These are phyloP conservation scores for Dysmachus trigonus DNA, from an alignment of 2,888 invertebrate species.

Conservation along the genomic window DNA sequence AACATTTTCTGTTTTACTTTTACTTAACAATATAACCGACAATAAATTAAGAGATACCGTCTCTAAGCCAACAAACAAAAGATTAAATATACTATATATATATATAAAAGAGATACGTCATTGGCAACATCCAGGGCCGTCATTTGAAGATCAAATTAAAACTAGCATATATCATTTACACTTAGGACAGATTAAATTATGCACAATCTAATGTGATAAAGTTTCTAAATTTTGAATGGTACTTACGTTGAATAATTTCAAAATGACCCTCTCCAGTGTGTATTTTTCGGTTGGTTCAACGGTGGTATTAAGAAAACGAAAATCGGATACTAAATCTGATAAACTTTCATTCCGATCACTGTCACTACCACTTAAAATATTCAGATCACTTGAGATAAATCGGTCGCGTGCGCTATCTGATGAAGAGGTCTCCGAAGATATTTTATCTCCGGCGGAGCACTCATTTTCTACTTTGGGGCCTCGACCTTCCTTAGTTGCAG, in stretches of 20 bases:
- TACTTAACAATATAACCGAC: background rate
- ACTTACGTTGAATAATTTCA: conserved; percentile 7
- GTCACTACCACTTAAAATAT: conserved; percentile 6
- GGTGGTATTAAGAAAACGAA: background rate
- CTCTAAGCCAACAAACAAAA: background rate
- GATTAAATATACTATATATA: too few species aligned
- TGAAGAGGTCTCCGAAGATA: background rate
- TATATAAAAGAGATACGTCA: background rate
- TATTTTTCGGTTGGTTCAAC: background rate
- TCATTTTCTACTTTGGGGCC: background rate
- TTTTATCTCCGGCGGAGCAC: background rate
- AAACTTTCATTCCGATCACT: background rate
- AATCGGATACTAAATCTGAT: background rate
- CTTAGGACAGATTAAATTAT: background rate
- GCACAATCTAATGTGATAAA: background rate
- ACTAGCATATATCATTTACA: background rate
- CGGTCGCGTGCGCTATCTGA: background rate
- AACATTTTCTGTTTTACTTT: background rate
- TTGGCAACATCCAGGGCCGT: background rate
- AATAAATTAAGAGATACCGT: background rate
- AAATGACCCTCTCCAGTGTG: background rate
- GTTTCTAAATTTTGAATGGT: background rate
- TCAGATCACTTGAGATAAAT: background rate
- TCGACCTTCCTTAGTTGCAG: background rate
- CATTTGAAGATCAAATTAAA: background rate